A percentile compares a stretch with the other conserved stretches of the same genome.
Conservation (phyloP, 2,888 invertebrate genomes). For the Chrysodeixis includens region DNA sequence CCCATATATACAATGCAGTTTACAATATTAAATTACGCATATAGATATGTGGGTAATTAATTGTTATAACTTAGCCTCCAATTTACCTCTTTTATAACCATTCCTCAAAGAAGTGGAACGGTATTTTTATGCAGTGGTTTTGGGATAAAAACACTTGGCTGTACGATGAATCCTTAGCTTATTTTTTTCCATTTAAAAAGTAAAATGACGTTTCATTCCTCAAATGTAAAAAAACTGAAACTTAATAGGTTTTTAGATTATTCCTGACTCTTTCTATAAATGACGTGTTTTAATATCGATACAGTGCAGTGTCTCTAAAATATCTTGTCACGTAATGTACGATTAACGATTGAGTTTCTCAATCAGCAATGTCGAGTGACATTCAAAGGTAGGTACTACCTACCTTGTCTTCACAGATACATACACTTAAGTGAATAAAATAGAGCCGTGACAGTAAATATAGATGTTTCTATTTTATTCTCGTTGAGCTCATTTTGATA, state of each 20-base stretch:
- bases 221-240: too few species aligned
- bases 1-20: constrained; percentile 60
- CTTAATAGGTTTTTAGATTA: constrained; percentile 16
- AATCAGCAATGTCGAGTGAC: constrained; percentile 53
- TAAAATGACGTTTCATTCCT: constrained; percentile 2
- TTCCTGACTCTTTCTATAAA: too few species aligned
- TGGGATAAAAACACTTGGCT: not conserved
- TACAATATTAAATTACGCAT: constrained; percentile 27
- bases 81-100: not conserved
- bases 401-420: not conserved
- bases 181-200: not conserved
- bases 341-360: constrained; percentile 46
- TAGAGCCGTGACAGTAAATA: too few species aligned
- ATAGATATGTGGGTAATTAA: constrained; percentile 30
- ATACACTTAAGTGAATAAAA: not conserved
- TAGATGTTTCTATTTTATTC: too few species aligned
- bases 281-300: constrained; percentile 45
- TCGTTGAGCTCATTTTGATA: too few species aligned
- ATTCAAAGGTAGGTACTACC: constrained; percentile 10
- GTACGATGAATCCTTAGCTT: too few species aligned
- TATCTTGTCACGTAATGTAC: constrained; percentile 44
- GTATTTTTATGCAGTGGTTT: not conserved
- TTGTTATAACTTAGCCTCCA: constrained; percentile 21
- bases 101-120: not conserved
- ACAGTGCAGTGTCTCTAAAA: constrained; percentile 46